Evolutionary conservation across 2,797 vertebrate genomes (phyloP).

Genomic region (Siniperca undulata): DNA sequence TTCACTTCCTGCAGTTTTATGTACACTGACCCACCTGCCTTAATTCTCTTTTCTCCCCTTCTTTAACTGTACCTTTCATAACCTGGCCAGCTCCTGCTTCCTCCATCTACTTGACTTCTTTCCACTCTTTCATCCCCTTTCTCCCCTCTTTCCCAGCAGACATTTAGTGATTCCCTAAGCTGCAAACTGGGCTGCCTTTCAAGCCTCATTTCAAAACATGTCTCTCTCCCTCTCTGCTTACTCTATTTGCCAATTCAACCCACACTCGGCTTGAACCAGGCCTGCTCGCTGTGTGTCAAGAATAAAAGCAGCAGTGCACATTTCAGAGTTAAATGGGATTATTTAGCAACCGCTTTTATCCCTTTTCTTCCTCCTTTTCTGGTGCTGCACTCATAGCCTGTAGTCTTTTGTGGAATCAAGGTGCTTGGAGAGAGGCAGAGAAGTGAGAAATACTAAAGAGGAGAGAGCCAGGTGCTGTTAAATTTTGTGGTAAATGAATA

Average conservation of each 20-base stretch:
- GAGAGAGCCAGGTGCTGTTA: slow-evolving; percentile 57
- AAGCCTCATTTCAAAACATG: slow-evolving; percentile 78
- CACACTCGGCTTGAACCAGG: slow-evolving; percentile 69
- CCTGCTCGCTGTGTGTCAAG: slow-evolving; percentile 69
- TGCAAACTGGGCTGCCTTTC: slow-evolving; percentile 75
- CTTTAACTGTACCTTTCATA: slow-evolving; percentile 50
- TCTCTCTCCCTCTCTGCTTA: slow-evolving; percentile 69
- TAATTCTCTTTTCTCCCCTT: slow-evolving; percentile 7
- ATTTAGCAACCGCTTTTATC: slow-evolving; percentile 75
- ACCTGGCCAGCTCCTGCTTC: slow-evolving; percentile 57
- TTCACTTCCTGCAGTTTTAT: slow-evolving; percentile 24
- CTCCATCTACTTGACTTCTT: slow-evolving; percentile 49
- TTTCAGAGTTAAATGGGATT: slow-evolving; percentile 82
- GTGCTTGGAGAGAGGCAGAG: slow-evolving; percentile 41
- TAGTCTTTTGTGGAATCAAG: slow-evolving; percentile 73
- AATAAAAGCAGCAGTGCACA: slow-evolving; percentile 76
- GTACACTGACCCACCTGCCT: slow-evolving; percentile 27
- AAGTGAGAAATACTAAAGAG: slow-evolving; percentile 61
- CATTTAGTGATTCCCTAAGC: slow-evolving; percentile 77
- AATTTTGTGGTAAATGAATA: slow-evolving; percentile 61
- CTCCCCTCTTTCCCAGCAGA: slow-evolving; percentile 69
- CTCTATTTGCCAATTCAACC: slow-evolving; percentile 75
- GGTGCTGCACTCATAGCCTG: slow-evolving; percentile 57
- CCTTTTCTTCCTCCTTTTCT: slow-evolving; percentile 62
- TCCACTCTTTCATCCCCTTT: slow-evolving; percentile 60